Percentiles rank a stretch among this genome's conserved stretches.
Evolutionary conservation across 2,113 vertebrate species (phyloP).

Genomic region (Oxyura jamaicensis): DNA sequence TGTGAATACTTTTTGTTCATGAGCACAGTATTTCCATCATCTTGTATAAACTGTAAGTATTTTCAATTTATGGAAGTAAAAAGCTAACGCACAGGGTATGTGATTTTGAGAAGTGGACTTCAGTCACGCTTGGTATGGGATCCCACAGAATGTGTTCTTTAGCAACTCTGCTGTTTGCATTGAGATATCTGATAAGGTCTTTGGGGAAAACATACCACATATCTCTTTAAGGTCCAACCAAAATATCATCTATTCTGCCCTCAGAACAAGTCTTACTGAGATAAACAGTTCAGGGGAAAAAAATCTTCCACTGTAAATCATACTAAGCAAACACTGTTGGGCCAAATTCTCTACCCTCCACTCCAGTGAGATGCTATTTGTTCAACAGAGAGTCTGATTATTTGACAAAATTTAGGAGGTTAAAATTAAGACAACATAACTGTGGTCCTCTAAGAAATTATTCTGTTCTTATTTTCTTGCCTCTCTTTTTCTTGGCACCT

Average conservation of each 20-base stretch:
- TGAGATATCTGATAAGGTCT: constrained; percentile 41
- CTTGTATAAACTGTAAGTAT: background rate
- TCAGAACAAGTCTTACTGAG: constrained; percentile 29
- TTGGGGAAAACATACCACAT: constrained; percentile 51
- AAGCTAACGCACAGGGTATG: background rate
- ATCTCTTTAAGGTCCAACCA: constrained; percentile 56
- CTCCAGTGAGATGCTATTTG: constrained; percentile 39
- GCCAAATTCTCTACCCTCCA: constrained; percentile 43
- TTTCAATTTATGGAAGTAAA: background rate
- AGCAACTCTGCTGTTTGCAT: constrained; percentile 31
- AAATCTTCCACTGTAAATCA: constrained; percentile 49
- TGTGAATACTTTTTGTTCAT: background rate
- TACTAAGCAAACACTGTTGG: constrained; percentile 46
- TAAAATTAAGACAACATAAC: constrained; percentile 69
- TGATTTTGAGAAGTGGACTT: background rate
- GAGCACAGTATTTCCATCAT: background rate
- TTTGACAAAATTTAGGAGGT: constrained; percentile 66
- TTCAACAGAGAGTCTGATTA: constrained; percentile 51
- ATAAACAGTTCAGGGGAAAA: constrained; percentile 35
- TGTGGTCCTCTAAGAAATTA: constrained; percentile 56
- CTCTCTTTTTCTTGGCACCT: constrained; percentile 62
- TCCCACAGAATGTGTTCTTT: constrained; percentile 34
- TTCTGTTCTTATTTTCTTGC: constrained; percentile 35
- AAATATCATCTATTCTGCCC: constrained; percentile 50
- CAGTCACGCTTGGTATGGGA: background rate